Evolutionary conservation across 2,113 vertebrate species (phyloP).

Genomic region (Phycodurus eques): DNA sequence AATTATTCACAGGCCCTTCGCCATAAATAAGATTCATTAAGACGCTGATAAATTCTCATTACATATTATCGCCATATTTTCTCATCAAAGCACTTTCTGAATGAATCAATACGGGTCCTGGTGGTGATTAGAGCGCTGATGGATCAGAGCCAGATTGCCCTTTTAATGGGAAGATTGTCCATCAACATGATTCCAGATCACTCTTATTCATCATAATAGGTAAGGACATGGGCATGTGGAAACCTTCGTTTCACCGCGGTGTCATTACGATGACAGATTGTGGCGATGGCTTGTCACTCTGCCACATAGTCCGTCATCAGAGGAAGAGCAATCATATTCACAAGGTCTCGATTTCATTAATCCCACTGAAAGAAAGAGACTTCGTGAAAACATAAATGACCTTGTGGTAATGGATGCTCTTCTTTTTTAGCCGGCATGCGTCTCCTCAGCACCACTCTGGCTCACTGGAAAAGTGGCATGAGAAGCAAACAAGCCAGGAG

Average conservation of each 20-base stretch:
- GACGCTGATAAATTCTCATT: conserved; percentile 63
- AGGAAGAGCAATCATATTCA: conserved; percentile 58
- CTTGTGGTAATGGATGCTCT: conserved; percentile 52
- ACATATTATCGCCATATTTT: conserved; percentile 63
- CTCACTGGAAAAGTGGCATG: conserved; percentile 37
- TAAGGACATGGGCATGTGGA: conserved; percentile 62
- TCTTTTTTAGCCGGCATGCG: conserved; percentile 25
- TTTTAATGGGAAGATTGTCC: conserved; percentile 68
- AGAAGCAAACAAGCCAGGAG: conserved; percentile 40
- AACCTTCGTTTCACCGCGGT: conserved; percentile 54
- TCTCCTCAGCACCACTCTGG: conserved; percentile 4
- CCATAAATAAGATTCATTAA: conserved; percentile 73
- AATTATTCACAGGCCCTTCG: conserved; percentile 52
- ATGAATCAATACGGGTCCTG: conserved; percentile 70
- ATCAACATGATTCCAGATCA: conserved; percentile 69
- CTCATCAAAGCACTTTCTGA: conserved; percentile 72
- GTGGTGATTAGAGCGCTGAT: conserved; percentile 69
- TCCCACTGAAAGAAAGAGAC: conserved; percentile 56
- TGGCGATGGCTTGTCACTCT: conserved; percentile 58
- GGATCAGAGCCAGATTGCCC: conserved; percentile 66
- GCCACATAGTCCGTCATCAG: conserved; percentile 46
- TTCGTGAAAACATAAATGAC: conserved; percentile 61
- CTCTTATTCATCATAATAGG: conserved; percentile 70
- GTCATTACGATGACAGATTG: conserved; percentile 64
- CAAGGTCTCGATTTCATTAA: conserved; percentile 61